These are phyloP conservation scores for Omphaloscelis lunosa DNA, from an alignment of 2,888 invertebrate species.

Conservation along the genomic window DNA sequence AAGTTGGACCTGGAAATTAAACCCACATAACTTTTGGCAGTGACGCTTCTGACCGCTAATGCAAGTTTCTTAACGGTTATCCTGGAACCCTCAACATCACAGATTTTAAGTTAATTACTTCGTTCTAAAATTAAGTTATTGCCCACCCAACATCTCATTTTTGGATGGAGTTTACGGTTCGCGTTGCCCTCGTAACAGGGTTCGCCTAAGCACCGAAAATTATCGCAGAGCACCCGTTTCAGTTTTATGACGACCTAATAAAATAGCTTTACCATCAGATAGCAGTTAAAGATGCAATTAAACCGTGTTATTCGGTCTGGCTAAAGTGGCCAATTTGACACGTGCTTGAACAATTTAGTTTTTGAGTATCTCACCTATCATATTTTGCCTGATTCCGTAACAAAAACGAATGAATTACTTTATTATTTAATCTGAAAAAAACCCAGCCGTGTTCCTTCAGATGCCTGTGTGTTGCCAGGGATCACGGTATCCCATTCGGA, in stretches of 20 bases:
- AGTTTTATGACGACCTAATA: constrained; percentile 54
- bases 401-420: too few species aligned
- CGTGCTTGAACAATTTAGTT: background rate
- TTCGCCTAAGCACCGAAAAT: constrained; percentile 33
- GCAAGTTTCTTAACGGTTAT: background rate
- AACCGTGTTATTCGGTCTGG: constrained; percentile 14
- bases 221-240: constrained; percentile 30
- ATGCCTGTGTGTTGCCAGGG: too few species aligned
- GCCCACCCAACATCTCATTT: constrained; percentile 35
- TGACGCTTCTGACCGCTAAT: background rate
- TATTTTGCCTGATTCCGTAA: background rate
- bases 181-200: constrained; percentile 33
- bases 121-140: constrained; percentile 36
- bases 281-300: constrained; percentile 36
- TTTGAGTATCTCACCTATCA: background rate
- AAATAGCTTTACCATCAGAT: constrained; percentile 38
- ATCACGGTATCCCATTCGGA: too few species aligned
- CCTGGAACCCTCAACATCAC: background rate
- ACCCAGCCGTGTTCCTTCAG: too few species aligned
- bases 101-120: constrained; percentile 35
- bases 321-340: constrained; percentile 23
- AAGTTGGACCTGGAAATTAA: background rate
- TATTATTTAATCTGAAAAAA: too few species aligned
- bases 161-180: constrained; percentile 36
- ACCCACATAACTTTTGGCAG: background rate